Evolutionary conservation across 2,888 invertebrate genomes (phyloP), one percentile per base, ranked within the genome.

Genomic region (Notodonta dromedarius): DNA sequence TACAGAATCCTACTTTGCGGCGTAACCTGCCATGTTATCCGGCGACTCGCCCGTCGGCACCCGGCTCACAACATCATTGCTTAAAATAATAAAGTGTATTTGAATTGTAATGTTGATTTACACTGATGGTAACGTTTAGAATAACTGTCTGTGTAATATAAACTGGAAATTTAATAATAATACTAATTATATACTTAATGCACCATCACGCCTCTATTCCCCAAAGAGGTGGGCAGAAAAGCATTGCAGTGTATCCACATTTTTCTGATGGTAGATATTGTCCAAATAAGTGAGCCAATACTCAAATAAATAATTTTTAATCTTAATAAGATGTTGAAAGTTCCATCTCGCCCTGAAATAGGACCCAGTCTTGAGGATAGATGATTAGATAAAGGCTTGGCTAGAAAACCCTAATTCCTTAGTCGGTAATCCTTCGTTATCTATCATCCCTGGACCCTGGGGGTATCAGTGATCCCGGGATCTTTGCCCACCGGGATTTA

Each of bases 371-470:
- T 59, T 40, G 57, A 63, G 51, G 54, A 56, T 44, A 62, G 66
- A 66, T 66, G 57, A 63, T 58, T 56, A 60, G 66, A 64, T 66
- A 69, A 63, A n/a, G 52, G 14, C 40, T 53, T 32, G 57, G 58
- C 66, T 61, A 62, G 65, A 58, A 63, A 61, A 50, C 50, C 60
- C 60, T 60, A 55, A 73, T 69, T 65, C 52, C 54, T 50, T 50
- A 50, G 59, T 13, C 32, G 13, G 56, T 69, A 63, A 73, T 69
- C 62, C 40, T 50, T 32, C 8, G 14, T 64, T 70, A 73, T 71
- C 70, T 69, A 39, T 48, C 53, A 66, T 62, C 62, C 24, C 24
- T 39, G 50, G 48, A 46, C 56, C 54, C 60, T 56, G 57, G 40
- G 61, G 62, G 62, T 64, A 24, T 42, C 42, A 52, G 42, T 52